Conservation (phyloP, 92 coral and sea anemone species). For the Epizoanthus illoricatus region DNA sequence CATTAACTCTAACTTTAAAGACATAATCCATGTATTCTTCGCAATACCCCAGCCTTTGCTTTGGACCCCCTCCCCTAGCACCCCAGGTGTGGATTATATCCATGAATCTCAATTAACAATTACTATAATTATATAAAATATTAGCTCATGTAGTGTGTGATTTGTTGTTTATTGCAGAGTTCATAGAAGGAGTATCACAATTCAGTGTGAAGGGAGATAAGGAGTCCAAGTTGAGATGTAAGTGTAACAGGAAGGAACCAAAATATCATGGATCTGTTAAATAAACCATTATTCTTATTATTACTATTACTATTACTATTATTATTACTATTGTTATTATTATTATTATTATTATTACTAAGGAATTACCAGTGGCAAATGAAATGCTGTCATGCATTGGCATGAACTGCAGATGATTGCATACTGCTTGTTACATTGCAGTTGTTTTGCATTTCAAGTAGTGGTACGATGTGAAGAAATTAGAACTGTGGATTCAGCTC, state of each 20-base stretch:
- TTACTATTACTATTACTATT: neutral
- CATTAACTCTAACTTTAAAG: too few relatives aligned
- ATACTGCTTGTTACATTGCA: too few relatives aligned
- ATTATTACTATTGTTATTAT: neutral
- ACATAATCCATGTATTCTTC: too few relatives aligned
- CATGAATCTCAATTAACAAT: neutral
- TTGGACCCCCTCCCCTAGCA: too few relatives aligned
- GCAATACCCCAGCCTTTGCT: too few relatives aligned
- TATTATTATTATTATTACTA: neutral
- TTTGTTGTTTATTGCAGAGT: constrained; percentile 57
- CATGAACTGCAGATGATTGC: too few relatives aligned
- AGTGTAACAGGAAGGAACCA: constrained; percentile 37
- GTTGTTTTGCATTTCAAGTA: too few relatives aligned
- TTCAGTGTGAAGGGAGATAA: constrained; percentile 98
- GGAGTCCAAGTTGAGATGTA: constrained; percentile 96
- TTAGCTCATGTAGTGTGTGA: neutral
- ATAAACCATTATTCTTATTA: neutral
- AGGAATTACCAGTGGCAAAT: too few relatives aligned
- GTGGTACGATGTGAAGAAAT: too few relatives aligned
- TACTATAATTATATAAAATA: neutral
- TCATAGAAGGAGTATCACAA: constrained; percentile 98
- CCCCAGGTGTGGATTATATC: neutral
- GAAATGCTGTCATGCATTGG: too few relatives aligned
- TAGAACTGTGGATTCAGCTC: too few relatives aligned
- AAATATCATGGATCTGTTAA: neutral